phyloP scores from a whole-genome alignment of 2,113 vertebrate species.

The Apus apus region DNA sequence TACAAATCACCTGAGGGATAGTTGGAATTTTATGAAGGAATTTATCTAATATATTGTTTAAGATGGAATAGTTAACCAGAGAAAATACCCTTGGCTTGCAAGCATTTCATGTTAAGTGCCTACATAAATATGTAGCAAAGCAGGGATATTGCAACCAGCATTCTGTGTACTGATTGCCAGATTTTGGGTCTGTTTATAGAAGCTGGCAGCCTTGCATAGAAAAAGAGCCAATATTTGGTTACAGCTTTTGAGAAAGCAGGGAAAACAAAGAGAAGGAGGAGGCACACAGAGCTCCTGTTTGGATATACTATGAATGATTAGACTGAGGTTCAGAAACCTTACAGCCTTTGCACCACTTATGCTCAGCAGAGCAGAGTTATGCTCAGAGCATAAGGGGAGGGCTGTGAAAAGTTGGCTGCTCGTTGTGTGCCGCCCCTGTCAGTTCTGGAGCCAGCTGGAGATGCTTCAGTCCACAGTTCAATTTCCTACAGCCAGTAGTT shows the following conservation, averaged over 20 bases:
- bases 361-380: background rate
- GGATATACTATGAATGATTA: background rate
- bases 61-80: background rate
- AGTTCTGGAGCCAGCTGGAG: background rate
- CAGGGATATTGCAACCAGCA: background rate
- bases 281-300: background rate
- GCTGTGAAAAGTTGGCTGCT: background rate
- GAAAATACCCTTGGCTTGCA: background rate
- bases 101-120: background rate
- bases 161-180: conserved; percentile 12
- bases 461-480: background rate
- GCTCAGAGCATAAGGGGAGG: background rate
- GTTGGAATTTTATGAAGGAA: background rate
- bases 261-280: background rate
- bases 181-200: background rate
- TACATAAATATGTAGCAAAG: conserved; percentile 3
- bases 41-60: background rate
- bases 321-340: background rate
- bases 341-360: background rate
- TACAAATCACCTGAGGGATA: background rate
- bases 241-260: background rate
- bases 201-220: background rate
- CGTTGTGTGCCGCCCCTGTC: background rate
- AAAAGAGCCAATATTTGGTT: conserved; percentile 5
- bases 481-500: background rate